Conservation (phyloP, 1,140 invertebrate species). For the Pinna nobilis region DNA sequence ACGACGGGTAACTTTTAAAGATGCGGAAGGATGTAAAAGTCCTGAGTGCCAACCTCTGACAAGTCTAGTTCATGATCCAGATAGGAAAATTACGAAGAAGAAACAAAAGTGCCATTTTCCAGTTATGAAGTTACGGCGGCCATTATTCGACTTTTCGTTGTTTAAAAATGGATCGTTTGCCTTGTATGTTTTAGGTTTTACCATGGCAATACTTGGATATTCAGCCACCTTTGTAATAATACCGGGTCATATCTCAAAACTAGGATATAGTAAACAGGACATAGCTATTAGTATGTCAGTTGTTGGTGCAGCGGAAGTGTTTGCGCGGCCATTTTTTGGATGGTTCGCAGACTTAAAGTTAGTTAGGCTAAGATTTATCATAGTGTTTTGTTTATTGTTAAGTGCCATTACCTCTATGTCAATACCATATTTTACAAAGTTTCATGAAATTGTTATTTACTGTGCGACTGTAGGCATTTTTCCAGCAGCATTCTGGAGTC, state of each 20-base stretch:
- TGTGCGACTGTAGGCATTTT: not conserved
- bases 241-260: slow-evolving; percentile 8
- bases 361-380: slow-evolving; percentile 13
- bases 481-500: slow-evolving; percentile 10
- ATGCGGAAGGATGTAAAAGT: not conserved
- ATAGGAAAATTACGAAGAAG: not conserved
- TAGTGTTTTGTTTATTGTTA: not conserved
- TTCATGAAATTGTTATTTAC: not conserved
- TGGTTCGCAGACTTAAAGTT: slow-evolving; percentile 15
- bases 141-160: slow-evolving; percentile 6
- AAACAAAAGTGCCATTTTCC: not conserved
- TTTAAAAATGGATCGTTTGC: slow-evolving; percentile 3
- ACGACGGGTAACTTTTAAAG: slow-evolving; percentile 45
- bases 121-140: not conserved
- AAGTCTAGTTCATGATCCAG: not conserved
- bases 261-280: not conserved
- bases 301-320: not conserved
- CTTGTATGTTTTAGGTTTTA: slow-evolving; percentile 9
- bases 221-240: slow-evolving; percentile 3
- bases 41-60: not conserved
- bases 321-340: slow-evolving; percentile 11
- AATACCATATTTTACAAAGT: slow-evolving; percentile 2
- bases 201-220: slow-evolving; percentile 10
- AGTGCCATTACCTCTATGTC: slow-evolving; percentile 2
- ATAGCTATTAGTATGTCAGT: slow-evolving; percentile 7